Conservation (phyloP, 2,888 invertebrate genomes). For the Drosophila limbata region DNA sequence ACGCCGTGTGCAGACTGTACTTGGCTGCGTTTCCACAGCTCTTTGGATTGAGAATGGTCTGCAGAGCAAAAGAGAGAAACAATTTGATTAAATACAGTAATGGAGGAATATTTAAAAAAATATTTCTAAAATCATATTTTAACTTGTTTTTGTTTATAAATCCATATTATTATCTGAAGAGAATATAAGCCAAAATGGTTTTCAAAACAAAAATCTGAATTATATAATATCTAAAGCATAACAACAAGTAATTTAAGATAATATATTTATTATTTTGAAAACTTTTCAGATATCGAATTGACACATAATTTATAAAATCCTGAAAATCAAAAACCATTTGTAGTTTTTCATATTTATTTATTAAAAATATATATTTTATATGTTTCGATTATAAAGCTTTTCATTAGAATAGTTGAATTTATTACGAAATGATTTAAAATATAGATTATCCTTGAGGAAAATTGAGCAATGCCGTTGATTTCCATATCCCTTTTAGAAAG, state of each 20-base stretch:
- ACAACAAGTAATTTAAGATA: not conserved
- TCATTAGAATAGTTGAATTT: not conserved
- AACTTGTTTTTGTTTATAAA: not conserved
- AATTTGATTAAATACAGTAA: not conserved
- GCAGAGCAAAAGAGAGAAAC: constrained; percentile 29
- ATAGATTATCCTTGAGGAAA: not conserved
- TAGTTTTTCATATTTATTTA: not conserved
- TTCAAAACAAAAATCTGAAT: not conserved
- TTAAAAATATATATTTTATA: constrained; percentile 11
- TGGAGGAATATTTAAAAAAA: not conserved
- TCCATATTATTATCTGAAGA: not conserved
- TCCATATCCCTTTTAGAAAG: constrained; percentile 3
- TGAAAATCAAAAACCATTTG: not conserved
- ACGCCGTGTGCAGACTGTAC: constrained; percentile 74
- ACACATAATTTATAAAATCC: too few relatives aligned
- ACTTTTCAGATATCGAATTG: too few relatives aligned
- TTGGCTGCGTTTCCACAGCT: constrained; percentile 79
- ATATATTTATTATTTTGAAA: not conserved
- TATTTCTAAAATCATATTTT: not conserved
- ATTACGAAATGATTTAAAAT: not conserved
- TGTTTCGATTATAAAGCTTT: constrained; percentile 6
- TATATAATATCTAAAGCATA: not conserved
- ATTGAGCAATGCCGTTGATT: constrained; percentile 11
- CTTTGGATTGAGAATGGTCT: constrained; percentile 85
- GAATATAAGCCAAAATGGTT: not conserved